These are phyloP conservation scores for Ceratosolen fusciceps DNA, from an alignment of 1,140 invertebrate species.

Conservation along the genomic window DNA sequence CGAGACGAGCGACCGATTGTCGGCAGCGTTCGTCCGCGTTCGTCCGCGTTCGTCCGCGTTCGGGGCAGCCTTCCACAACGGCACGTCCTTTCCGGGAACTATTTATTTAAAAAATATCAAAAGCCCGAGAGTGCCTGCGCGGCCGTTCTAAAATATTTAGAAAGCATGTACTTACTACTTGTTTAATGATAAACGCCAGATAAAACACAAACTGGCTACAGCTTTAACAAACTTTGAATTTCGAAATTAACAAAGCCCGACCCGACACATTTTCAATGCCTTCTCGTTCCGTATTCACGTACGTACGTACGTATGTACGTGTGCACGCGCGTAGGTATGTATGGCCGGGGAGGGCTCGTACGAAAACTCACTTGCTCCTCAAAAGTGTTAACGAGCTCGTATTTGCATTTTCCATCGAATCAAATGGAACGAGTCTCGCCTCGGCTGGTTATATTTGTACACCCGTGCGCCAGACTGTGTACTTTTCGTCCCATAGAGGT, in stretches of 20 bases:
- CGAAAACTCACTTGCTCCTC: constrained; percentile 7
- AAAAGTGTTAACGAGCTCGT: neutral
- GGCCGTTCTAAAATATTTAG: constrained; percentile 3
- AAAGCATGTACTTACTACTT: constrained; percentile 21
- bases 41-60: no score
- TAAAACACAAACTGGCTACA: neutral
- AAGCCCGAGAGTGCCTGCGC: neutral
- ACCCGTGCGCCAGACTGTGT: no score
- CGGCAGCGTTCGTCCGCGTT: no score
- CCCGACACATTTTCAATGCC: constrained; percentile 16
- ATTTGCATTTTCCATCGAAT: constrained; percentile 24
- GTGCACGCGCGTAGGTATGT: no score
- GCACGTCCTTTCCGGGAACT: neutral
- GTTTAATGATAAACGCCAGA: constrained; percentile 14
- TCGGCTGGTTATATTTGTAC: neutral
- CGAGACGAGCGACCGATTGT: no score
- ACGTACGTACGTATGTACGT: no score
- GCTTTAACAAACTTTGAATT: constrained; percentile 1
- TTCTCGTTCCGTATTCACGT: neutral
- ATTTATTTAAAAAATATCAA: neutral
- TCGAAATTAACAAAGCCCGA: neutral
- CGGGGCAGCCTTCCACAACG: neutral
- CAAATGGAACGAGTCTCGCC: neutral
- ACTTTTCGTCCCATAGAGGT: no score
- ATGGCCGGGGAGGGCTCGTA: no score